Evolutionary conservation across 2,113 vertebrate genomes (phyloP), one percentile per base, ranked within the genome.

Genomic region (Siniperca knerii): DNA sequence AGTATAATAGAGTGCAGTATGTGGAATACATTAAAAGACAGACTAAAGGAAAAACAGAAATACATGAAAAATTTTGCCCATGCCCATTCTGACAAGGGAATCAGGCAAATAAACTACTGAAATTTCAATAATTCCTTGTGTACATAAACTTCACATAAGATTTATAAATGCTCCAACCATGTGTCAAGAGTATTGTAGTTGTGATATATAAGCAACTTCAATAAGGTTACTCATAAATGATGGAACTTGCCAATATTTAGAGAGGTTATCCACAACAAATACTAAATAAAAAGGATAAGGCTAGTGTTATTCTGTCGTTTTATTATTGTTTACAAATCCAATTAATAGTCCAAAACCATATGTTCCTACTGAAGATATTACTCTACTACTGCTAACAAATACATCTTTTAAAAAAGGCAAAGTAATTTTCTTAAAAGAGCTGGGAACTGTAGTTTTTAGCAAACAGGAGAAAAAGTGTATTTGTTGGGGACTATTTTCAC

Each of bases 1-100:
- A 65, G 57, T 37, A 50, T 54, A 44, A 82, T 6, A 50, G 25
- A 55, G 66, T 42, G 20, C 33, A 42, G 55, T 67, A 23, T 20
- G 20, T 70, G 48, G 44, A 68, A 61, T 73, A 69, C 61, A 52
- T 67, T n/a, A 77, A 57, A 48, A 68, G 16, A 65, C 33, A 74
- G 25, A 52, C 3, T 57, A 8, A 65, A 52, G 11, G 16, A 70
- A 48, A 46, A 35, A 20, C 35, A 55, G 29, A 58, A 50, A 57
- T 40, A 33, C 13, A 48, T 33, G 33, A 66, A 52, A 72, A 5
- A 81, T 70, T 48, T 37, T 5, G 12, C 18, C 16, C 44, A n/a
- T 35, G 13, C 21, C 9, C 21, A 23, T 48, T 74, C 57, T 48
- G 57, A 70, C 52, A 29, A 0, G 4, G 20, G 8, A 57, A 70